Evolutionary conservation across 2,797 vertebrate species (phyloP), one percentile per base, ranked within the genome.

Genomic region (Pagetopsis macropterus): DNA sequence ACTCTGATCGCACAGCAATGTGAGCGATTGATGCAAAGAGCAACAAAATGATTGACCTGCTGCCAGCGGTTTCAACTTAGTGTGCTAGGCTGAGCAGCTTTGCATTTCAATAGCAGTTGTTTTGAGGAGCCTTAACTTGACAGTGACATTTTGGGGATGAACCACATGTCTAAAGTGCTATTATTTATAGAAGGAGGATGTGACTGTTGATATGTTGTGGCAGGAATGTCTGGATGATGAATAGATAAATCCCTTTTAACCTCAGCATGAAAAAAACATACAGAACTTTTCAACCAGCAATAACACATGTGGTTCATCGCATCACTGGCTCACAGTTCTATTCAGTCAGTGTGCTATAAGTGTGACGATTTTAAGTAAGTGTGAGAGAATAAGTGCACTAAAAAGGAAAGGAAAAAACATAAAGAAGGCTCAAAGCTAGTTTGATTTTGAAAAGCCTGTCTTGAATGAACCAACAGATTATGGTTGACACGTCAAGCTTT

Each of bases 61-160:
- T 55, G 56, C 31, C 72, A 55, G 31, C 33, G 46, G 64, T 75
- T 55, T 67, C 44, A 55, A n/a, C 50, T 75, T 61, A 61, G 19
- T 14, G 14, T 33, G 70, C 48, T 0, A 40, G 60, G 41, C n/a
- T 2, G 15, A 46, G 54, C 15, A 17, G 63, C 27, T 66, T 40
- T 71, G 41, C n/a, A 46, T 45, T 59, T 60, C 55, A 66, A 46
- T 23, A 66, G 49, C 64, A 55, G 57, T 45, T 27, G 56, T 67
- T 75, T 54, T 46, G 57, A 67, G 50, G 31, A 62, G 43, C 46
- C 31, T 55, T 19, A 54, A 54, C 33, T 66, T 54, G 43, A 57
- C 27, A 52, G 41, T 46, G 49, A 74, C 51, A 67, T 48, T 31
- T 46, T 46, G 12, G 31, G 50, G 57, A 57, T 44, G 56, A 54